These are phyloP conservation scores for Paracentrotus lividus DNA, from an alignment of 53 echinoderm and acorn worm species.

Conservation along the genomic window DNA sequence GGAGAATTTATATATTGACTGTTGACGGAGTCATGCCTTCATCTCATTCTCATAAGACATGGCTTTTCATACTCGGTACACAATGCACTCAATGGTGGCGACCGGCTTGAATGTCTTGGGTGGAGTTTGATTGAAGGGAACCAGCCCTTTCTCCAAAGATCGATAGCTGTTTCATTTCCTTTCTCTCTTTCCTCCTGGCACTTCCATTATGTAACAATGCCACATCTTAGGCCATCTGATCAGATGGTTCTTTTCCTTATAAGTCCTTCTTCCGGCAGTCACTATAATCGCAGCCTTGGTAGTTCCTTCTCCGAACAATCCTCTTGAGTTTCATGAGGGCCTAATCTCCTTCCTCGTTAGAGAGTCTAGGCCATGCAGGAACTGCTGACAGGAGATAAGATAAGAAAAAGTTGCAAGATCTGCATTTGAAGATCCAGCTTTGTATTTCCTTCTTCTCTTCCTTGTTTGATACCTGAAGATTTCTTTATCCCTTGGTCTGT, in stretches of 20 bases:
- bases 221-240: conserved; percentile 47
- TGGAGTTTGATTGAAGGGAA: conserved; percentile 24
- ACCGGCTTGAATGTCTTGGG: conserved; percentile 19
- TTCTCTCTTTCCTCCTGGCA: conserved; percentile 26
- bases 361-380: conserved; percentile 33
- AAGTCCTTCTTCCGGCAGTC: conserved; percentile 26
- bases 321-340: not conserved
- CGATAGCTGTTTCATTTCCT: conserved; percentile 46
- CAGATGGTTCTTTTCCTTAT: conserved; percentile 39
- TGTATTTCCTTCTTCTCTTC: conserved; percentile 46
- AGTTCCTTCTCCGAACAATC: conserved; percentile 58
- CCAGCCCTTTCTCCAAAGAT: not conserved
- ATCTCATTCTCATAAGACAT: conserved; percentile 35
- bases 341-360: conserved; percentile 60
- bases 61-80: not conserved
- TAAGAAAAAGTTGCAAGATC: conserved; percentile 53
- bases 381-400: conserved; percentile 48
- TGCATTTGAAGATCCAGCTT: conserved; percentile 31
- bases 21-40: conserved; percentile 45
- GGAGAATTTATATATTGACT: conserved; percentile 68
- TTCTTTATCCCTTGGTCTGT: not conserved
- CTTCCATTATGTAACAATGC: conserved; percentile 50
- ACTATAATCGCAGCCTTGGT: conserved; percentile 26
- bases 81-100: not conserved
- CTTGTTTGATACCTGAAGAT: conserved; percentile 24